Evolutionary conservation across 2,797 vertebrate genomes (phyloP), one percentile per base, ranked within the genome.

Genomic region (Tadarida brasiliensis): DNA sequence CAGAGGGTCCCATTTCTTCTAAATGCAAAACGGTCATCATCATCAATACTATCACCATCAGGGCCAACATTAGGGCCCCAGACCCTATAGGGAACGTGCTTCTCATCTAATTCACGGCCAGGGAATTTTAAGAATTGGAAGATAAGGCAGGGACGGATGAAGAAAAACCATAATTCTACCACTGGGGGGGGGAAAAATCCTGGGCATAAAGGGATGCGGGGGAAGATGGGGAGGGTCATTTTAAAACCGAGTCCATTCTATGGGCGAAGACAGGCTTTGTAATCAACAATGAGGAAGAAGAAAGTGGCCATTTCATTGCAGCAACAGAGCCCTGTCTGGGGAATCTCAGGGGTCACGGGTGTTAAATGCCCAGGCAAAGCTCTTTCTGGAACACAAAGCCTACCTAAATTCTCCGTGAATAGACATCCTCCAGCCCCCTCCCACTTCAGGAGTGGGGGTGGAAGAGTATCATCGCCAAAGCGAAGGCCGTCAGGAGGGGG

Each of bases 361-460:
- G n/a, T 57, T 65, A 88, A 73, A 82, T 1, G 3, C 39, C 26
- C 11, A 47, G 24, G 56, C 17, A 85, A 90, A 82, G 81, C 44
- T 59, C 17, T 39, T 33, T 74, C 44, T 49, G 56, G 83, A 67
- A 78, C 63, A 65, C n/a, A 76, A 35, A 82, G 56, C n/a, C 26
- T 67, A 61, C 87, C 76, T 71, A n/a, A 77, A 44, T 85, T 93
- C 85, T 71, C 89, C 86, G 63, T 73, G 86, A 84, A 39, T 47
- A 90, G 26, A 95, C 93, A 74, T 61, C 87, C 78, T 85, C 39
- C 65, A 73, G 61, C 67, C 86, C 61, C 49, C 59, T 78, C 88
- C 74, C 7, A 17, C 51, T 70, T n/a, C 5, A 16, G 59, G 14
- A 47, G 56, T 8, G 56, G 22, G 28, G 54, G 68, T 19, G 22